These are phyloP conservation scores for Ladona fulva DNA, from an alignment of 1,140 invertebrate genomes.

Conservation along the genomic window DNA sequence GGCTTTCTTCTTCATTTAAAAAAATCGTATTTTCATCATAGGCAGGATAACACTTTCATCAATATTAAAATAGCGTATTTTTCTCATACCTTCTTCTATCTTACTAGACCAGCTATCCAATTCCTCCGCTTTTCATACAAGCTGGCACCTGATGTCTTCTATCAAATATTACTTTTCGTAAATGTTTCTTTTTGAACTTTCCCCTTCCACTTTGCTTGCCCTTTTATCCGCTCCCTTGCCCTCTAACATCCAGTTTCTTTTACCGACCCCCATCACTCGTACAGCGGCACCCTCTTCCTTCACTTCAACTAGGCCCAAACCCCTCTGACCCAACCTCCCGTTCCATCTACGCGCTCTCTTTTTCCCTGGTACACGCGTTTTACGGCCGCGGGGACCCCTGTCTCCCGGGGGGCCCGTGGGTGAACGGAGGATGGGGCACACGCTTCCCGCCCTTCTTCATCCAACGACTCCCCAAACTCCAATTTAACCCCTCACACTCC, in stretches of 20 bases:
- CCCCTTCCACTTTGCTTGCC: not conserved
- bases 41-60: no score
- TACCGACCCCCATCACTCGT: not conserved
- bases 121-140: no score
- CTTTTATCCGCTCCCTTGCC: not conserved
- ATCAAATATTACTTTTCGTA: no score
- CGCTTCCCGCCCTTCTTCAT: not conserved
- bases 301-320: no score
- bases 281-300: no score
- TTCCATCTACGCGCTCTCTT: not conserved
- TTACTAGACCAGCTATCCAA: no score
- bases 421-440: not conserved
- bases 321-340: not conserved
- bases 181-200: no score
- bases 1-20: no score
- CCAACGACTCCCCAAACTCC: not conserved
- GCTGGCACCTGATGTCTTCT: no score
- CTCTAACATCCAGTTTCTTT: not conserved
- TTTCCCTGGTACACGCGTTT: not conserved
- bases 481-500: not conserved
- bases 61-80: no score
- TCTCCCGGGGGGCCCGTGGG: not conserved
- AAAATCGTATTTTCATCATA: no score
- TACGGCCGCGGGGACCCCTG: not conserved
- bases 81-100: no score